These are phyloP conservation scores for Halcyon leucocephala DNA, from an alignment of 2,797 vertebrate genomes.

Conservation along the genomic window DNA sequence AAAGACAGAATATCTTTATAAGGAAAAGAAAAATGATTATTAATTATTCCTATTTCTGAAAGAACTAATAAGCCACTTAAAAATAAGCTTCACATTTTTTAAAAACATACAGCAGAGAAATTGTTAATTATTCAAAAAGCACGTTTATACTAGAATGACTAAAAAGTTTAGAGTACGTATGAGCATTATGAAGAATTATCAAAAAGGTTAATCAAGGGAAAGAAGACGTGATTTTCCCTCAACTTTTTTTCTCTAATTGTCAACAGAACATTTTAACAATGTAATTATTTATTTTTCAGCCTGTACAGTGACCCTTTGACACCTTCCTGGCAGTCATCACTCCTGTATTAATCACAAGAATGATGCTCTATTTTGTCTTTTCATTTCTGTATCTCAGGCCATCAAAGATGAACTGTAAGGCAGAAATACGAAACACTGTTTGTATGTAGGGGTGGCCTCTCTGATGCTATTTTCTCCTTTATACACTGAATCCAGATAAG, in stretches of 20 bases:
- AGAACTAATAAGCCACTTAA: background rate
- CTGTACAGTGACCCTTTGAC: background rate
- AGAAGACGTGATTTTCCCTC: background rate
- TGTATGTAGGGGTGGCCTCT: background rate
- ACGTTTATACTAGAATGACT: background rate
- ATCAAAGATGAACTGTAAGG: background rate
- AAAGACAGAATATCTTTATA: background rate
- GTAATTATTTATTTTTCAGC: background rate
- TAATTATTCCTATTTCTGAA: background rate
- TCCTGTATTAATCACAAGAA: background rate
- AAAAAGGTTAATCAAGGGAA: background rate
- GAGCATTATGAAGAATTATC: background rate
- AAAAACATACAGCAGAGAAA: rapidly evolving
- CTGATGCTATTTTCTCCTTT: background rate
- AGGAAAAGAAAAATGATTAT: background rate
- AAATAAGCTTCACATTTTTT: background rate
- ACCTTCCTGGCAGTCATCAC: background rate
- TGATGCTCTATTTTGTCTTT: background rate
- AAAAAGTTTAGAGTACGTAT: background rate
- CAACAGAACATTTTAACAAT: background rate
- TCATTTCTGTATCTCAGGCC: background rate
- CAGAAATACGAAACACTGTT: background rate
- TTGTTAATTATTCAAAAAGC: background rate
- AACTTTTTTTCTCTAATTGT: background rate
- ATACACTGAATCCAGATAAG: background rate